phyloP scores from a whole-genome alignment of 2,888 invertebrate species.

The Galeopsomyia nigrocyanea region DNA sequence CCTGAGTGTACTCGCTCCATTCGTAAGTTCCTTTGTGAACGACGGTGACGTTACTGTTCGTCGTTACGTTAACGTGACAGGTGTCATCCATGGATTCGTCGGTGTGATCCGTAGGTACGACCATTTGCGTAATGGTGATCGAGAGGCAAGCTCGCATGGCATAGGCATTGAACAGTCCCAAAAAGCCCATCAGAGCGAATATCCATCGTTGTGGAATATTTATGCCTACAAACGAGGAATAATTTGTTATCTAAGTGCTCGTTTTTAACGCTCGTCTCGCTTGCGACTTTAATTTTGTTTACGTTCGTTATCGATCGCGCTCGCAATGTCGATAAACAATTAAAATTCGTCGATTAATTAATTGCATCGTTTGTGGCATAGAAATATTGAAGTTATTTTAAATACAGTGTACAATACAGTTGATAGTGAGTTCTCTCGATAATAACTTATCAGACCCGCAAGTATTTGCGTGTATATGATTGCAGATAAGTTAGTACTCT shows the following conservation, averaged over 20 bases:
- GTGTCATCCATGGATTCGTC: constrained; percentile 36
- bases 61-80: constrained; percentile 14
- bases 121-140: constrained; percentile 78
- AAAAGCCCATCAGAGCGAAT: constrained; percentile 73
- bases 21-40: constrained; percentile 45
- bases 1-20: constrained; percentile 54
- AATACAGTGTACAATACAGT: no score
- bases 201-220: constrained; percentile 49
- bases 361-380: no score
- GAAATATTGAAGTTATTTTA: no score
- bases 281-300: background rate
- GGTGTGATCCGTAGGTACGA: constrained; percentile 54
- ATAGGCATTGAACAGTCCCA: constrained; percentile 79
- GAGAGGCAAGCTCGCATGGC: constrained; percentile 79
- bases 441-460: no score
- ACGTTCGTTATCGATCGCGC: constrained; percentile 4
- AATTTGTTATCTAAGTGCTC: no score
- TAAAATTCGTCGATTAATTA: background rate
- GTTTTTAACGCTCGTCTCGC: no score
- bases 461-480: no score
- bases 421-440: no score
- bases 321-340: no score
- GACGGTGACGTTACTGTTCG: background rate
- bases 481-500: no score
- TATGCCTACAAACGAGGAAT: constrained; percentile 31